These are phyloP conservation scores for Microtus oregoni DNA, from an alignment of 2,113 vertebrate genomes.

Conservation along the genomic window DNA sequence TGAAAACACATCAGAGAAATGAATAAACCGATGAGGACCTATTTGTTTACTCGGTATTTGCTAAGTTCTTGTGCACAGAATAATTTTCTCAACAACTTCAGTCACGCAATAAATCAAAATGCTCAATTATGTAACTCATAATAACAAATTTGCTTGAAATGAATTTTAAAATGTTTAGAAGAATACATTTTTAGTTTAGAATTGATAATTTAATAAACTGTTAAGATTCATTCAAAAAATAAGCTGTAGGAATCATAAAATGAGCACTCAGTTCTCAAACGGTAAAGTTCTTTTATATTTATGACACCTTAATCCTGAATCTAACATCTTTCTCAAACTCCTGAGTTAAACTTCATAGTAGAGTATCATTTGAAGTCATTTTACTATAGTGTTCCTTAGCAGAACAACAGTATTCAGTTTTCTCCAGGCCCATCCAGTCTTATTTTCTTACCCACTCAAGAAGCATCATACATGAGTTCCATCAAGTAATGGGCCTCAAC, in stretches of 20 bases:
- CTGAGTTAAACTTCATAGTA: not conserved
- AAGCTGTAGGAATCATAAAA: not conserved
- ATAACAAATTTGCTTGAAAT: not conserved
- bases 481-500: not conserved
- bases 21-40: not conserved
- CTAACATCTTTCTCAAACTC: not conserved
- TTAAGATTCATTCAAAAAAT: not conserved
- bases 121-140: not conserved
- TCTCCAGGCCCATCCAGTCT: not conserved
- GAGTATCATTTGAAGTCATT: not conserved
- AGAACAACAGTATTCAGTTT: not conserved
- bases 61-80: not conserved
- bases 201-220: slow-evolving; percentile 32
- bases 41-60: not conserved
- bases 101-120: not conserved
- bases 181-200: not conserved
- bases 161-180: not conserved
- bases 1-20: not conserved
- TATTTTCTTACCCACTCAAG: not conserved
- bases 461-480: not conserved
- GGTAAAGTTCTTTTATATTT: not conserved
- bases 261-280: not conserved
- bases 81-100: no score
- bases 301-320: not conserved
- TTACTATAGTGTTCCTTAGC: not conserved